These are phyloP conservation scores for Calliopum simillimum DNA, from an alignment of 2,888 invertebrate species.

Conservation along the genomic window DNA sequence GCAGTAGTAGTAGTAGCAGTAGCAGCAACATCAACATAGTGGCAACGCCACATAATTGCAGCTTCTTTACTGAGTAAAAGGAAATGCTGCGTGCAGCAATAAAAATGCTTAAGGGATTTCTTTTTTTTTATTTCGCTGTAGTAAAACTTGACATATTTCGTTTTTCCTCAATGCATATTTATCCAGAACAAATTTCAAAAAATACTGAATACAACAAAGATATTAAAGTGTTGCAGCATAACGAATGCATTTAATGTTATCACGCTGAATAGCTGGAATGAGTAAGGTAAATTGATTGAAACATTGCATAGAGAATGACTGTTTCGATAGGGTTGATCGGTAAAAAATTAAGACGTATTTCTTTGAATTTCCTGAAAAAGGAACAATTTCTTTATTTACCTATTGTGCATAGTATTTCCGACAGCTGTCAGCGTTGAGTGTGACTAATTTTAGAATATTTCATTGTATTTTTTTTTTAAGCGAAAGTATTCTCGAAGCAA, in stretches of 20 bases:
- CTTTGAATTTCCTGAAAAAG: background rate
- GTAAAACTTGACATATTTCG: too few relatives aligned
- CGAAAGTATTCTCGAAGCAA: too few relatives aligned
- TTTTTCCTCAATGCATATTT: too few relatives aligned
- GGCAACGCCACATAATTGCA: background rate
- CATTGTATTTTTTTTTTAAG: too few relatives aligned
- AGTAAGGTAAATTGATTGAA: slow-evolving; percentile 21
- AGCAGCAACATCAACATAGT: slow-evolving; percentile 45
- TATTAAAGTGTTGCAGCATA: slow-evolving; percentile 8
- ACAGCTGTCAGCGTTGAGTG: background rate
- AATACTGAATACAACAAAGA: background rate
- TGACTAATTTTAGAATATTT: background rate
- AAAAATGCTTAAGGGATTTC: slow-evolving; percentile 16
- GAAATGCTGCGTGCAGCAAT: background rate
- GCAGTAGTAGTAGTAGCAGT: slow-evolving; percentile 40
- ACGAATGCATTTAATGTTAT: slow-evolving; percentile 28
- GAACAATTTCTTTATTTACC: background rate
- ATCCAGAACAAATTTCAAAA: background rate
- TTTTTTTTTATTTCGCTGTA: too few relatives aligned
- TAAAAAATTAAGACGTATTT: background rate
- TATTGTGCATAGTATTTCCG: background rate
- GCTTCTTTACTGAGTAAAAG: background rate
- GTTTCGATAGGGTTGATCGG: background rate
- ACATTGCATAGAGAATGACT: background rate
- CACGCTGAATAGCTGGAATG: slow-evolving; percentile 13